Percentiles rank a stretch among this genome's conserved stretches.
Conservation (phyloP, 2,797 vertebrate species). For the Eulemur albifrons region DNA sequence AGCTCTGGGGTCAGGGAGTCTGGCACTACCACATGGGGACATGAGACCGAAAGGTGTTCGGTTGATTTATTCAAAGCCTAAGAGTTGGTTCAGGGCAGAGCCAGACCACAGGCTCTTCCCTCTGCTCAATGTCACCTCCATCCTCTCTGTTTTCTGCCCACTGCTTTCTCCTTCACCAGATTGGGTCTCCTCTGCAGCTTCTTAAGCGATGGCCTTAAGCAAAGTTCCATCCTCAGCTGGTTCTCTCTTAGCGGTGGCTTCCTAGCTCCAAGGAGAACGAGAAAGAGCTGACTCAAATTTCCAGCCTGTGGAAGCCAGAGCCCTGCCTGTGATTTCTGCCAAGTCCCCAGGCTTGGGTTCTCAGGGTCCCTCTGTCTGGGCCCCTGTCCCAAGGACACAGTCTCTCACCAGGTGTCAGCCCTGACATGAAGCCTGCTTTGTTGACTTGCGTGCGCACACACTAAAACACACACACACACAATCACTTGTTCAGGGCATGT, state of each 20-base stretch:
- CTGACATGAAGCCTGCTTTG: neutral
- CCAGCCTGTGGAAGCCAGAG: neutral
- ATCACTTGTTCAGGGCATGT: neutral
- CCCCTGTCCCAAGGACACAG: neutral
- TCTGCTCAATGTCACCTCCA: neutral
- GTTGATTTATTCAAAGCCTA: neutral
- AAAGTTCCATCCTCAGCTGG: neutral
- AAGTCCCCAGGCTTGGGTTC: neutral
- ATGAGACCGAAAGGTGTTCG: neutral
- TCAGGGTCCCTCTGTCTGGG: neutral
- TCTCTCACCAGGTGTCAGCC: neutral
- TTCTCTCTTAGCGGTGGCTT: neutral
- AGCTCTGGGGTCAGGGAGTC: neutral
- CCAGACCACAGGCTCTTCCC: neutral
- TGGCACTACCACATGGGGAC: fast-evolving
- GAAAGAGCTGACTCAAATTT: neutral
- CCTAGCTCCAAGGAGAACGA: neutral
- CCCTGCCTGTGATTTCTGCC: neutral
- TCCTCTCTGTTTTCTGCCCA: neutral
- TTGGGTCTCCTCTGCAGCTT: neutral
- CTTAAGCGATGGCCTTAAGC: neutral
- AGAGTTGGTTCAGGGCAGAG: neutral
- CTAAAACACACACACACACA: neutral
- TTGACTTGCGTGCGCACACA: neutral
- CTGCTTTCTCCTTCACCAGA: neutral